Percentiles rank a stretch among this genome's conserved stretches.
These are phyloP conservation scores for Propsilocerus akamusi DNA, from an alignment of 1,140 invertebrate genomes.

Conservation along the genomic window DNA sequence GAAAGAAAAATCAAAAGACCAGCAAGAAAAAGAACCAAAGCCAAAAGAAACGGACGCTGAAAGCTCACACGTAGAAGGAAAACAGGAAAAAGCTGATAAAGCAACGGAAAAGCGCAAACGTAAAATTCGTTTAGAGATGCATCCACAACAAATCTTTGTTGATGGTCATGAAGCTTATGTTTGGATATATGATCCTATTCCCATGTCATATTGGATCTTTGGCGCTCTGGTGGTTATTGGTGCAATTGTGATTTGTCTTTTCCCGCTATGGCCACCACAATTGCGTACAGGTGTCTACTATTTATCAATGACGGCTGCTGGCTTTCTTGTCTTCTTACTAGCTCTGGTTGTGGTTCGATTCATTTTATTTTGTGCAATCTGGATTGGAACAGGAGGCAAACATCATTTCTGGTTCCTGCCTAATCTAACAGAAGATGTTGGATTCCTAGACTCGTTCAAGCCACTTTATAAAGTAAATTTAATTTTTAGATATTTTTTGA, in stretches of 20 bases:
- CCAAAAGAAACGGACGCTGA: slow-evolving; percentile 19
- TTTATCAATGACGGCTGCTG: slow-evolving; percentile 81
- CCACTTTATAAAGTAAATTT: slow-evolving; percentile 74
- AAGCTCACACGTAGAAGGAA: slow-evolving; percentile 20
- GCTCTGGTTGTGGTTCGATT: slow-evolving; percentile 72
- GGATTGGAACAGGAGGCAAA: slow-evolving; percentile 72
- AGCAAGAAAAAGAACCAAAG: slow-evolving; percentile 36
- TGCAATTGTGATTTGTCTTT: slow-evolving; percentile 89
- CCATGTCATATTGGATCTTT: slow-evolving; percentile 90
- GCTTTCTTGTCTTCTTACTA: slow-evolving; percentile 86
- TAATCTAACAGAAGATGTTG: slow-evolving; percentile 96
- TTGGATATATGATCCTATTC: slow-evolving; percentile 98
- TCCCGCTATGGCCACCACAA: slow-evolving; percentile 90
- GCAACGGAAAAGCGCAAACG: slow-evolving; percentile 41
- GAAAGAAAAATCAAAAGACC: slow-evolving; percentile 23
- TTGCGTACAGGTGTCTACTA: slow-evolving; percentile 93
- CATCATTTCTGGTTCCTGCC: slow-evolving; percentile 95
- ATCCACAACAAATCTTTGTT: slow-evolving; percentile 82
- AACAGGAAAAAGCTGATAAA: slow-evolving; percentile 10
- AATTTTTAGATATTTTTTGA: not conserved
- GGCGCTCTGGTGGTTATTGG: slow-evolving; percentile 81
- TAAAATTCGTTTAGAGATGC: slow-evolving; percentile 81
- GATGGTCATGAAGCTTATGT: slow-evolving; percentile 93
- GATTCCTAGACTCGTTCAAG: slow-evolving; percentile 97
- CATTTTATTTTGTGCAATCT: slow-evolving; percentile 82